phyloP scores from a whole-genome alignment of 2,888 invertebrate genomes.

The Mythimna vitellina region DNA sequence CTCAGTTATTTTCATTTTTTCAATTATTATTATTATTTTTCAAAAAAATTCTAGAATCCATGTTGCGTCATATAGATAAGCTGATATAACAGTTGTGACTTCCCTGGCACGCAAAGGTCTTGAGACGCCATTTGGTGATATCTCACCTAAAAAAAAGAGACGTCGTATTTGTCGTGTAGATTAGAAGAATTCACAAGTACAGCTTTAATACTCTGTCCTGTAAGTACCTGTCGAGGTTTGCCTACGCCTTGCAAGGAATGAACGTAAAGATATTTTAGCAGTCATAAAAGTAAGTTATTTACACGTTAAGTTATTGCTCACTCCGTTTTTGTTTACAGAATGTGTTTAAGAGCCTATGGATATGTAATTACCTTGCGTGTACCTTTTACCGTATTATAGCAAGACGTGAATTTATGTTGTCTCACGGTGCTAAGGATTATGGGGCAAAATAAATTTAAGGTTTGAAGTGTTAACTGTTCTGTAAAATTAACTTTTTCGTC shows the following conservation, averaged over 20 bases:
- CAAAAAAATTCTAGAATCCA: too few relatives aligned
- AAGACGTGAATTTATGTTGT: slow-evolving; percentile 43
- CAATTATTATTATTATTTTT: too few relatives aligned
- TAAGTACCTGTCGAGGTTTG: slow-evolving; percentile 32
- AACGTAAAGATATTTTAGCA: slow-evolving; percentile 57
- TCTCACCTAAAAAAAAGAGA: too few relatives aligned
- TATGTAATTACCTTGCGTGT: slow-evolving; percentile 59
- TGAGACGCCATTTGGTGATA: too few relatives aligned
- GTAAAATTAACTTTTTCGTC: neutral
- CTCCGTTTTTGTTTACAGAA: slow-evolving; percentile 70
- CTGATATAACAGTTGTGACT: too few relatives aligned
- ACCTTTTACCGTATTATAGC: slow-evolving; percentile 51
- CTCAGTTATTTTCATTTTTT: too few relatives aligned
- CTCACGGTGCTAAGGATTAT: slow-evolving; percentile 7
- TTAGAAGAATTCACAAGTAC: slow-evolving; percentile 14
- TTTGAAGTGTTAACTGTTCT: slow-evolving; percentile 11
- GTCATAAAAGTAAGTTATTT: slow-evolving; percentile 64
- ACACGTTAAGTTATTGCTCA: slow-evolving; percentile 65
- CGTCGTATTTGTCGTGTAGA: neutral
- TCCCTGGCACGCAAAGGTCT: too few relatives aligned
- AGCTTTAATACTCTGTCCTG: slow-evolving; percentile 30
- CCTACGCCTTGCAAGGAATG: slow-evolving; percentile 45
- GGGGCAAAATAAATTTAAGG: neutral
- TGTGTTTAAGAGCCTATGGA: slow-evolving; percentile 67
- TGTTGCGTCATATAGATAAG: too few relatives aligned